Evolutionary conservation across 2,797 vertebrate genomes (phyloP), one percentile per base, ranked within the genome.

Genomic region (Hydrolagus colliei): DNA sequence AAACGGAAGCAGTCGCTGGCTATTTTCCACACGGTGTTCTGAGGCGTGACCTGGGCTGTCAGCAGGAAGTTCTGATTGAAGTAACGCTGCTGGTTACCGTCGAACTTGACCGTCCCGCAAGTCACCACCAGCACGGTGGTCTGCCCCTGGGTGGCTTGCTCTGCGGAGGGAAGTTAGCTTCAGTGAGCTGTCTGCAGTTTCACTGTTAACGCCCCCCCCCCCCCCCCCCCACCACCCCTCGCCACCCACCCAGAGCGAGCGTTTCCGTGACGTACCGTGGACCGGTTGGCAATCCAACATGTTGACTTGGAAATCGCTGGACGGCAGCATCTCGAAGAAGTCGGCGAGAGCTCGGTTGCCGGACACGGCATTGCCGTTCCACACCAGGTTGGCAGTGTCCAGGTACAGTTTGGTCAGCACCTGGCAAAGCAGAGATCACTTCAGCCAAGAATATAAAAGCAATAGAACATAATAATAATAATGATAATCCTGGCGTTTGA

Each of bases 1-100:
- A 99, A 99, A 87, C 97, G 94, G 92, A 99, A 98, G 92, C 97
- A 98, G 88, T 99, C 97, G 79, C 96, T 98, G 5, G 96, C 96
- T 0, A 99, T 98, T 92, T 98, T 99, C 97, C 98, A 99, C 85
- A 99, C 97, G 0, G 96, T 96, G 65, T 92, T 97, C 91, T 92
- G 93, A 5, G 95, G 89, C 0, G 95, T 94, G 5, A 94, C 92
- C 85, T 98, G 96, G 9, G 97, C 96, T 0, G 97, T 98, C 88
- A 99, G 90, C 87, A 99, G 92, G 91, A 99, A 99, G 88, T 96
- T 99, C 93, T 99, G 98, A 90, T 97, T 98, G 93, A 98, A 99
- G 92, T 93, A 97, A 71, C 95, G 96, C 52, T 94, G 95, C 87
- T 96, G 97, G 92, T 97, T 98, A 16, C 98, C 97, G 71, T 99